phyloP scores from a whole-genome alignment of 2,113 vertebrate genomes.

The Triplophysa siluroides region DNA sequence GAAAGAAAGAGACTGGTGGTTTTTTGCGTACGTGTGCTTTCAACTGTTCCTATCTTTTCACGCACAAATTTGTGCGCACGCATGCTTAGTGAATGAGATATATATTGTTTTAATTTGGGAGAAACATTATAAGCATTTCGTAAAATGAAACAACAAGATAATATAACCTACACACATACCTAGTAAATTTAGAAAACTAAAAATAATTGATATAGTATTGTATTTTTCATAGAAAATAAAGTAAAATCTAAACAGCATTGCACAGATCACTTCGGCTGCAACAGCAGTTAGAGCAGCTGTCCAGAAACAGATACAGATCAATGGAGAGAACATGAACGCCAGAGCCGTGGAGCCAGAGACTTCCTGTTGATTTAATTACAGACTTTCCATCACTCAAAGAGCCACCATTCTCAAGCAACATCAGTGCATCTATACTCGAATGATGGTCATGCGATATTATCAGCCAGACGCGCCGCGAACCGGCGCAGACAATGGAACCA shows the following conservation, averaged over 20 bases:
- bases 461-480: not conserved
- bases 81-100: no score
- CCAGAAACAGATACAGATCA: slow-evolving; percentile 65
- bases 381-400: slow-evolving; percentile 61
- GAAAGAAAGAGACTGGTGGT: no score
- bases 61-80: no score
- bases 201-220: no score
- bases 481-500: slow-evolving; percentile 34
- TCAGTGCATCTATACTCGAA: slow-evolving; percentile 31
- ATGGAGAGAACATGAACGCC: slow-evolving; percentile 49
- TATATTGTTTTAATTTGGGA: no score
- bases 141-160: no score
- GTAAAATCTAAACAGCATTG: not conserved
- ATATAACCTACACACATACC: no score
- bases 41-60: no score
- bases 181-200: no score
- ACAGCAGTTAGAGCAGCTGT: slow-evolving; percentile 20
- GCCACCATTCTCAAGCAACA: slow-evolving; percentile 41
- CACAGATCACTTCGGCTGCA: slow-evolving; percentile 14
- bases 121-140: no score
- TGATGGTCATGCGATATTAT: slow-evolving; percentile 35
- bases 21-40: no score
- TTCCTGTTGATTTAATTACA: slow-evolving; percentile 68
- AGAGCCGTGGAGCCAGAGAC: slow-evolving; percentile 70
- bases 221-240: not conserved